Percentiles rank a stretch among this genome's conserved stretches.
Conservation (phyloP, 2,888 invertebrate species). For the Euzophera pinguis region DNA sequence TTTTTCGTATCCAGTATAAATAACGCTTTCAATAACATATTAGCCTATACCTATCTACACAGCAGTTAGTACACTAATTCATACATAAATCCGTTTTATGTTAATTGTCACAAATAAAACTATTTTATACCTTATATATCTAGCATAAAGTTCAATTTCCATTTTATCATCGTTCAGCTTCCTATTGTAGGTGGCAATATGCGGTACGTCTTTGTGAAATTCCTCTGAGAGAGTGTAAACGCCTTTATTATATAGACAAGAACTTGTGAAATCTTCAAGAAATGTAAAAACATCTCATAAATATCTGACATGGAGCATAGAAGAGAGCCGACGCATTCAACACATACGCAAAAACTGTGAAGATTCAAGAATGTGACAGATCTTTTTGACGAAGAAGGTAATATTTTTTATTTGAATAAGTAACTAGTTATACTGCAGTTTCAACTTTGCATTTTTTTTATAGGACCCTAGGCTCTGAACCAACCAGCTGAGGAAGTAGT, state of each 20-base stretch:
- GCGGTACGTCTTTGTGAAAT: constrained; percentile 47
- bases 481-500: too few species aligned
- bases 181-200: constrained; percentile 57
- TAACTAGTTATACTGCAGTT: background rate
- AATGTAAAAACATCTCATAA: constrained; percentile 26
- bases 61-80: constrained; percentile 45
- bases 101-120: constrained; percentile 30
- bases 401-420: constrained; percentile 1
- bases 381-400: background rate
- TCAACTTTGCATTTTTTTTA: background rate
- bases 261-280: constrained; percentile 32
- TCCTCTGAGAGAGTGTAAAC: constrained; percentile 40
- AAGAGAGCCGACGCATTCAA: constrained; percentile 7
- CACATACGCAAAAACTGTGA: constrained; percentile 16
- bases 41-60: constrained; percentile 40
- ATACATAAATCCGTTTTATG: constrained; percentile 37
- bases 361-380: background rate
- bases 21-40: constrained; percentile 35
- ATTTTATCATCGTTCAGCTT: constrained; percentile 27
- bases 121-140: constrained; percentile 24
- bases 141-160: constrained; percentile 29
- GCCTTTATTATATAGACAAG: constrained; percentile 41
- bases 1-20: background rate
- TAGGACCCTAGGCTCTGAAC: too few species aligned
- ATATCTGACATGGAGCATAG: constrained; percentile 23